These are phyloP conservation scores for Phengaris arion DNA, from an alignment of 2,888 invertebrate species.

Conservation along the genomic window DNA sequence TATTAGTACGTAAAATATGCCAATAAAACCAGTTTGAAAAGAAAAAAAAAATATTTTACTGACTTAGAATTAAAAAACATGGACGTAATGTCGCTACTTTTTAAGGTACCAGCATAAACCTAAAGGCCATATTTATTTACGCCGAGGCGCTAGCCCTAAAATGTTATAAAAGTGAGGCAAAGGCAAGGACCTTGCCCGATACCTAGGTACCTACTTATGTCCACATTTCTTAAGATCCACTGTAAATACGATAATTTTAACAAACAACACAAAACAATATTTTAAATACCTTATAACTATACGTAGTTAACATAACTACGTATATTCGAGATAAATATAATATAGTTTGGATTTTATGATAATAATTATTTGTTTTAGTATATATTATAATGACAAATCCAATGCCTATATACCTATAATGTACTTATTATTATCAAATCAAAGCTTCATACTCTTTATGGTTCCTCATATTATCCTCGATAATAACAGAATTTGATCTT, in stretches of 20 bases:
- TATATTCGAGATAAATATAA: constrained; percentile 19
- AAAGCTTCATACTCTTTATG: neutral
- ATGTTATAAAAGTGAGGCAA: no score
- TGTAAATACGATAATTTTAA: neutral
- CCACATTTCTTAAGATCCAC: neutral
- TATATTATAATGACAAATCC: neutral
- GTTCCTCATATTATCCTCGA: neutral
- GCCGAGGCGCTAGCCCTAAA: neutral
- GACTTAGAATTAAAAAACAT: neutral
- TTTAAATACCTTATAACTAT: neutral
- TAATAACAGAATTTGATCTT: neutral
- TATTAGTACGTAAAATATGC: neutral
- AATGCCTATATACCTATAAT: neutral
- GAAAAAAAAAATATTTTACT: neutral
- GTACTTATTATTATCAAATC: neutral
- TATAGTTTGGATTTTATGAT: neutral
- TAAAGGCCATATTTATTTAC: neutral
- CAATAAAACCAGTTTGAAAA: neutral
- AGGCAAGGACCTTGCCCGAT: neutral
- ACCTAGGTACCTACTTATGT: neutral
- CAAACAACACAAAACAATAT: neutral
- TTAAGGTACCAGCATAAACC: neutral
- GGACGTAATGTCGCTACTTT: neutral
- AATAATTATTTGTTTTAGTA: neutral
- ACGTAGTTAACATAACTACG: constrained; percentile 40